Evolutionary conservation across 2,797 vertebrate genomes (phyloP).

Genomic region (Oreochromis grahami): DNA sequence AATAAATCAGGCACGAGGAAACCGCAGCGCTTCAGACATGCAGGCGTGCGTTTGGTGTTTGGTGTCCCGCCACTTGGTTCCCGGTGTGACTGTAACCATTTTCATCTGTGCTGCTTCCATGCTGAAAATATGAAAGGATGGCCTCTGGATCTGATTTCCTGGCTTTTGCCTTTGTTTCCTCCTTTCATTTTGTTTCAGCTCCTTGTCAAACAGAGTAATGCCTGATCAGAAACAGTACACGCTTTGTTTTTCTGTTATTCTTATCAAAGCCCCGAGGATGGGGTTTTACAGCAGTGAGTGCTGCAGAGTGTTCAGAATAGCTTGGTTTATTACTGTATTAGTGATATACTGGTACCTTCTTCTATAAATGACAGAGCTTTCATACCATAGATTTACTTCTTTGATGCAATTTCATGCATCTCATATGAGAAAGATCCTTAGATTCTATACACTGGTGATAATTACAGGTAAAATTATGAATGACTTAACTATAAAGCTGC

Average conservation of each 20-base stretch:
- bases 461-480: not conserved
- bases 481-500: not conserved
- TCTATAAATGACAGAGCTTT: not conserved
- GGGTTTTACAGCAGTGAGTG: not conserved
- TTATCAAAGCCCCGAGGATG: not conserved
- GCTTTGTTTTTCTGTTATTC: not conserved
- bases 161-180: not conserved
- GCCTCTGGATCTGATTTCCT: slow-evolving; percentile 40
- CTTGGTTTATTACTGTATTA: not conserved
- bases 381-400: fast-evolving
- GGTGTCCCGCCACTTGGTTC: not conserved
- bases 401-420: fast-evolving
- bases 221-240: not conserved
- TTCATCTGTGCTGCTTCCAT: slow-evolving; percentile 19
- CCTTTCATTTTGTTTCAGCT: not conserved
- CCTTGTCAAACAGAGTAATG: not conserved
- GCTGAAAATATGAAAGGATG: not conserved
- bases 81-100: slow-evolving; percentile 16
- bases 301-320: not conserved
- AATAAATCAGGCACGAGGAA: not conserved
- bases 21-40: not conserved
- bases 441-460: fast-evolving
- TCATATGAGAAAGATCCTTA: not conserved
- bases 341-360: not conserved
- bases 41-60: not conserved